phyloP scores from a whole-genome alignment of 2,888 invertebrate genomes.

The Andricus quercusramuli region DNA sequence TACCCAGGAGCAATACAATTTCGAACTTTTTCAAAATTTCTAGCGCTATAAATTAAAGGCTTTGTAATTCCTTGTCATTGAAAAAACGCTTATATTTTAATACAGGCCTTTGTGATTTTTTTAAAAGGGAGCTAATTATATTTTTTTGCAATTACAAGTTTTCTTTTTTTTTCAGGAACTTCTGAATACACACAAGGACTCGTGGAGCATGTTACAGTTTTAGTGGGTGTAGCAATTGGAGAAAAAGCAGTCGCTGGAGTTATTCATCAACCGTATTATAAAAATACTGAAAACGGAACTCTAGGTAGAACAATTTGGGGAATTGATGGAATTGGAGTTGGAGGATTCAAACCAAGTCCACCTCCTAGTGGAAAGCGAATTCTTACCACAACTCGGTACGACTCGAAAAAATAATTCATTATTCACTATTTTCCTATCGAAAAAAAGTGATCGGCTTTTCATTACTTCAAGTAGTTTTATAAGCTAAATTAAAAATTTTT shows the following conservation, averaged over 20 bases:
- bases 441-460: no score
- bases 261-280: conserved; percentile 97
- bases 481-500: no score
- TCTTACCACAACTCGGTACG: conserved; percentile 91
- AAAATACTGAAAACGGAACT: conserved; percentile 79
- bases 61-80: not conserved
- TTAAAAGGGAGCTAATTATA: no score
- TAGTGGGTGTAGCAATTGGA: conserved; percentile 96
- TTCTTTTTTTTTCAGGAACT: conserved; percentile 80
- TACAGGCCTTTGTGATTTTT: no score
- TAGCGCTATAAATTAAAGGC: not conserved
- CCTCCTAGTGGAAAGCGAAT: conserved; percentile 84
- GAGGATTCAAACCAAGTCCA: conserved; percentile 83
- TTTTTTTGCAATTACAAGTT: not conserved
- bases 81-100: not conserved
- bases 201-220: conserved; percentile 97
- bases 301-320: conserved; percentile 98
- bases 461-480: no score
- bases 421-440: not conserved
- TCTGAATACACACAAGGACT: conserved; percentile 98
- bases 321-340: conserved; percentile 88
- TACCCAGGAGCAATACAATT: no score
- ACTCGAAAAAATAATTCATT: not conserved
- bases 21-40: not conserved
- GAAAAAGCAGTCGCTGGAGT: conserved; percentile 96